phyloP scores from a whole-genome alignment of 1,140 invertebrate species.

The Tribolium madens region DNA sequence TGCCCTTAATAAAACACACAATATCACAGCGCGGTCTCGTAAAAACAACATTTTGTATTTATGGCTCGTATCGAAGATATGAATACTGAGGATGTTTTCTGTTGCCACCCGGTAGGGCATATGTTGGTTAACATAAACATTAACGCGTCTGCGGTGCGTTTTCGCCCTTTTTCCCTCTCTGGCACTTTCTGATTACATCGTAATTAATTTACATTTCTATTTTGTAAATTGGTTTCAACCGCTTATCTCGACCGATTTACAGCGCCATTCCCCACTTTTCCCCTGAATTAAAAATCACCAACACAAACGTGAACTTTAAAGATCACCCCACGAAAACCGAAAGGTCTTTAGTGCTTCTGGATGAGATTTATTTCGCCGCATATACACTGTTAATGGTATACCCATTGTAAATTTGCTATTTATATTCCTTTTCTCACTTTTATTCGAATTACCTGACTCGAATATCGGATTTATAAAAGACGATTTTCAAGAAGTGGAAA shows the following conservation, averaged over 20 bases:
- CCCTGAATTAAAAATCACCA: conserved; percentile 33
- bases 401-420: conserved; percentile 25
- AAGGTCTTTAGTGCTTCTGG: conserved; percentile 13
- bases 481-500: conserved; percentile 1
- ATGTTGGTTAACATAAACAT: background rate
- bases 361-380: conserved; percentile 30
- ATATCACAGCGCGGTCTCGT: conserved; percentile 9
- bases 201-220: conserved; percentile 36
- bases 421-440: conserved; percentile 26
- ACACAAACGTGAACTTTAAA: conserved; percentile 21
- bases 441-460: conserved; percentile 33
- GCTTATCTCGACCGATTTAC: conserved; percentile 26
- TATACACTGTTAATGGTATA: conserved; percentile 18
- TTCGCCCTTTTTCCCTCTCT: background rate
- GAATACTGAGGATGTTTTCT: background rate
- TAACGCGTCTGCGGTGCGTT: background rate
- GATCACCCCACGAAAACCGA: conserved; percentile 16
- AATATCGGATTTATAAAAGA: conserved; percentile 13
- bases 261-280: no score
- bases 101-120: background rate
- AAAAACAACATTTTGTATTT: conserved; percentile 15
- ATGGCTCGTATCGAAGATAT: conserved; percentile 26
- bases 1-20: conserved; percentile 23
- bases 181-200: background rate
- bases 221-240: conserved; percentile 29